A percentile compares a stretch with the other conserved stretches of the same genome.
Conservation (phyloP, 1,140 invertebrate species). For the Sweltsa coloradensis region DNA sequence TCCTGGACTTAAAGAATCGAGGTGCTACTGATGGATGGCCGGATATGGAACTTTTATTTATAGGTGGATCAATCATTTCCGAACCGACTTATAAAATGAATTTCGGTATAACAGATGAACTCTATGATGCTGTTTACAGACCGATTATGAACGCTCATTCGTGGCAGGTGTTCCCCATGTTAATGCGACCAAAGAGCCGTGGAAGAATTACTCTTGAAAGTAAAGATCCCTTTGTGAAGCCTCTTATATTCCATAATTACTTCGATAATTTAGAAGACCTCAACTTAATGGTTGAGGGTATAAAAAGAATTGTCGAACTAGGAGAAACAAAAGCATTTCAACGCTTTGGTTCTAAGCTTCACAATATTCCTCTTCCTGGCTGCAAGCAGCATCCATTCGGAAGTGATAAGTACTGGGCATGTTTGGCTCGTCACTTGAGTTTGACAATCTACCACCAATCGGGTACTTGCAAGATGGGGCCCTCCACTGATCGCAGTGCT, state of each 20-base stretch:
- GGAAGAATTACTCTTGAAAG: constrained; percentile 68
- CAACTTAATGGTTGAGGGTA: constrained; percentile 67
- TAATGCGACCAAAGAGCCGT: constrained; percentile 64
- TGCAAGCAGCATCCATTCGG: constrained; percentile 49
- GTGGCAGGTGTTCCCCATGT: constrained; percentile 76
- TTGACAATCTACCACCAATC: constrained; percentile 78
- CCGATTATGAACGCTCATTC: constrained; percentile 64
- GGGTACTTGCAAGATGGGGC: constrained; percentile 34
- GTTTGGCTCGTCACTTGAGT: constrained; percentile 68
- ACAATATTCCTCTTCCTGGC: constrained; percentile 52
- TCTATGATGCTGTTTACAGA: constrained; percentile 61
- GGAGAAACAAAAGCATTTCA: constrained; percentile 56
- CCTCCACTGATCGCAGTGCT: constrained; percentile 19
- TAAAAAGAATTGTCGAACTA: constrained; percentile 61
- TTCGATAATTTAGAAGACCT: constrained; percentile 70
- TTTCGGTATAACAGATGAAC: constrained; percentile 52
- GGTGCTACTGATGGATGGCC: constrained; percentile 76
- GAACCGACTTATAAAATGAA: constrained; percentile 76
- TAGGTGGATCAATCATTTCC: constrained; percentile 80
- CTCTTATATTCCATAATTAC: constrained; percentile 87
- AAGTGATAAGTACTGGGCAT: constrained; percentile 67
- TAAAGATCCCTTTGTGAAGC: constrained; percentile 78
- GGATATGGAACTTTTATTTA: constrained; percentile 85
- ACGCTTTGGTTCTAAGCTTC: constrained; percentile 50
- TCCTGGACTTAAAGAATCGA: constrained; percentile 79